A percentile compares a stretch with the other conserved stretches of the same genome.
Evolutionary conservation across 2,797 vertebrate species (phyloP).

Genomic region (Oreochromis grahami): DNA sequence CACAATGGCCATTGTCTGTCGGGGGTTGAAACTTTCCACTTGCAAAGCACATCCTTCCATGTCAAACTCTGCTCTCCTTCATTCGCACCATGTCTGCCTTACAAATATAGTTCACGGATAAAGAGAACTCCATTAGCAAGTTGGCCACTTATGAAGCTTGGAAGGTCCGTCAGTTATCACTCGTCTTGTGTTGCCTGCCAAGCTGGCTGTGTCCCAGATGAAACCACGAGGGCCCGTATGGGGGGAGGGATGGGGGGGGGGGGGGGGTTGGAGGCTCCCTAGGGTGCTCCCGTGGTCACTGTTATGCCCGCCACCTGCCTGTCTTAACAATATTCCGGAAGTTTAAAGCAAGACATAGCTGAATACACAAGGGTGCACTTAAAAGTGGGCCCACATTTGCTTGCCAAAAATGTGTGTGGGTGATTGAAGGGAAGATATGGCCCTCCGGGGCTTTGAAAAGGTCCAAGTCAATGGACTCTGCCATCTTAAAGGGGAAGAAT

Average conservation of each 20-base stretch:
- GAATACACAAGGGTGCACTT: conserved; percentile 71
- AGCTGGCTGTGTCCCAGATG: conserved; percentile 59
- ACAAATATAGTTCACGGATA: conserved; percentile 78
- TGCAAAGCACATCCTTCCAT: conserved; percentile 21
- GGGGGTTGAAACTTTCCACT: conserved; percentile 30
- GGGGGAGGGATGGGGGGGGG: background rate
- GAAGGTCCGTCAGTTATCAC: conserved; percentile 77
- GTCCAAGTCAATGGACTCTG: conserved; percentile 63
- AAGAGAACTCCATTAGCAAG: conserved; percentile 78
- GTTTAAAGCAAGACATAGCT: conserved; percentile 71
- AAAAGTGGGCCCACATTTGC: conserved; percentile 69
- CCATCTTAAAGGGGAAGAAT: conserved; percentile 57
- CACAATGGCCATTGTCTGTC: conserved; percentile 24
- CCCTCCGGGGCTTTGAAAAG: conserved; percentile 65
- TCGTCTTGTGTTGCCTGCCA: conserved; percentile 72
- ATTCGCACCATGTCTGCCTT: conserved; percentile 69
- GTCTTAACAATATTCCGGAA: conserved; percentile 70
- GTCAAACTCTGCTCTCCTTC: conserved; percentile 67
- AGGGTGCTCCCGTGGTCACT: conserved; percentile 46
- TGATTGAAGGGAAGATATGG: conserved; percentile 72
- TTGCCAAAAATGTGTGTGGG: conserved; percentile 68
- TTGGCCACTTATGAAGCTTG: conserved; percentile 69
- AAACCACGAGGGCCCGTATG: conserved; percentile 62
- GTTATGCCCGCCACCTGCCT: conserved; percentile 74
- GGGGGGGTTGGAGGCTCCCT: conserved; percentile 27